Percentiles rank a stretch among this genome's conserved stretches.
phyloP scores from a whole-genome alignment of 2,888 invertebrate species.

The Hedya salicella region DNA sequence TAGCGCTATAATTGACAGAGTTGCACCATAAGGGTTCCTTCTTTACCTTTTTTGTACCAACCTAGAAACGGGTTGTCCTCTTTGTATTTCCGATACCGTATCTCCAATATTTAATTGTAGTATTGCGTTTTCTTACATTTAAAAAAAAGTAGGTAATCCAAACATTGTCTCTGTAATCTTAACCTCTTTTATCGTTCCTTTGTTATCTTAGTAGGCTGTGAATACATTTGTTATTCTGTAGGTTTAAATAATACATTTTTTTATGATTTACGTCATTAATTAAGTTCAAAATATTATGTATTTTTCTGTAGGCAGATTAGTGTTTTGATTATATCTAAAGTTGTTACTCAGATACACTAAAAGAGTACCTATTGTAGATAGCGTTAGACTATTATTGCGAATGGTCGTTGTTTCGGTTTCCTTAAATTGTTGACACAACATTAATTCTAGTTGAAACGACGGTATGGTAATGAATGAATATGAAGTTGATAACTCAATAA shows the following conservation, averaged over 20 bases:
- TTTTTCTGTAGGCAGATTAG: neutral
- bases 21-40: too few relatives aligned
- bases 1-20: too few relatives aligned
- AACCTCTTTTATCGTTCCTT: conserved; percentile 1
- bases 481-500: neutral
- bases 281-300: neutral
- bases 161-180: neutral
- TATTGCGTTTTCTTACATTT: neutral
- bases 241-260: neutral
- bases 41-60: too few relatives aligned
- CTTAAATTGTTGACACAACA: too few relatives aligned
- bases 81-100: too few relatives aligned
- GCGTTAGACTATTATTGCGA: neutral
- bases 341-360: neutral
- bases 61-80: too few relatives aligned
- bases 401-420: too few relatives aligned
- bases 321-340: neutral
- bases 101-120: too few relatives aligned
- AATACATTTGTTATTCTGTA: neutral
- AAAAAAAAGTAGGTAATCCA: neutral
- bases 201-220: conserved; percentile 7
- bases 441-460: too few relatives aligned
- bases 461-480: too few relatives aligned
- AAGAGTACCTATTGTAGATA: neutral
- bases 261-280: neutral